Evolutionary conservation across 2,113 vertebrate species (phyloP).

Genomic region (Nycticorax nycticorax): DNA sequence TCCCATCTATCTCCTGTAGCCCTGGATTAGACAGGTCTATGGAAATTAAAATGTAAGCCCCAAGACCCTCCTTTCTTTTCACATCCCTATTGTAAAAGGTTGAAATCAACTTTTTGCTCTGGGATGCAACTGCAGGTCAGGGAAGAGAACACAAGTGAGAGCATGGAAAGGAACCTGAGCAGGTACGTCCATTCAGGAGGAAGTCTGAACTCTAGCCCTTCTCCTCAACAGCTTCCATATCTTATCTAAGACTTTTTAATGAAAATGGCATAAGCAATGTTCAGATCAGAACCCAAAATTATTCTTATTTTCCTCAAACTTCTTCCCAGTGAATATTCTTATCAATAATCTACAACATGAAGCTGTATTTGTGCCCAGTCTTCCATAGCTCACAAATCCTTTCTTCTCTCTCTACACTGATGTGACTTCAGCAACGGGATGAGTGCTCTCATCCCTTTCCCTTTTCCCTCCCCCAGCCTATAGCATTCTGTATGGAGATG

Average conservation of each 20-base stretch:
- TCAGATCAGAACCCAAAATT: not conserved
- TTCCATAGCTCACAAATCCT: not conserved
- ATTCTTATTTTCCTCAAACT: not conserved
- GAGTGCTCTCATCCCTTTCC: not conserved
- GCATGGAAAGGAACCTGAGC: not conserved
- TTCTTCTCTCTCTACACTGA: not conserved
- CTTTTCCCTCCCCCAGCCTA: not conserved
- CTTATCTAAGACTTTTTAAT: not conserved
- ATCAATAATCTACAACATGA: not conserved
- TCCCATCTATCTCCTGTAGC: not conserved
- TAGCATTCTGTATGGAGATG: not conserved
- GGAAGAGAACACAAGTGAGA: not conserved
- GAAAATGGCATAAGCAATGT: not conserved
- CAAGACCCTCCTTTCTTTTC: not conserved
- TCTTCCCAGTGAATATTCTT: not conserved
- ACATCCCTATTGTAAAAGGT: not conserved
- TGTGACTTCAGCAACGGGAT: not conserved
- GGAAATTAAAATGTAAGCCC: not conserved
- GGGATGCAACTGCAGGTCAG: not conserved
- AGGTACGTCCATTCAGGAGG: not conserved
- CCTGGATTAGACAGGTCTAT: not conserved
- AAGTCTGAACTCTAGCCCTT: not conserved
- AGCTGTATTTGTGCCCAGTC: not conserved
- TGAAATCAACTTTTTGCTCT: not conserved
- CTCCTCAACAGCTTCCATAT: not conserved